Evolutionary conservation across 2,113 vertebrate genomes (phyloP), one percentile per base, ranked within the genome.

Genomic region (Passer domesticus): DNA sequence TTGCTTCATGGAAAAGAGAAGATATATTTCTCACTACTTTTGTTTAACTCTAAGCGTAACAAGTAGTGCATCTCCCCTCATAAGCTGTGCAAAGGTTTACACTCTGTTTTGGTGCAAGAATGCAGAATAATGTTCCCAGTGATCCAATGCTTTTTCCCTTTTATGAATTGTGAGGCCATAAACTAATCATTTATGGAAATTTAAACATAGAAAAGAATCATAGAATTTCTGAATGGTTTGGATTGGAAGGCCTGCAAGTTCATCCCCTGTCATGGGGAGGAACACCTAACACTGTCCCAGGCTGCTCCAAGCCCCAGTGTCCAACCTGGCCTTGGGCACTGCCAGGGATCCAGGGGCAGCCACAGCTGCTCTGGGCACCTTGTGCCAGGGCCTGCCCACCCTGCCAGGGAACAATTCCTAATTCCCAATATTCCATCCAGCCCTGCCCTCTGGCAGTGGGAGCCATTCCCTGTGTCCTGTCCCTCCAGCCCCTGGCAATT

Each of bases 391-490:
- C 59, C 58, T 84, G 2, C 39, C 27, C 69, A 64, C n/a, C 39
- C 58, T 55, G 0, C 5, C 18, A 63, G 49, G 41, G 81, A 64
- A 31, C 27, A 86, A 35, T 58, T 67, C 31, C 44, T 85, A 0
- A 58, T 58, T 59, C 44, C 43, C 43, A 25, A 21, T 0, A 17
- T 67, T 43, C 44, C n/a, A 67, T 13, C 70, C 1, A 30, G 0
- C 24, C 25, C 24, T 58, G 24, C 24, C 43, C 52, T 58, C 30
- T 43, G 52, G 16, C 62, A 25, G 0, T 50, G 62, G 15, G 4
- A 43, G 72, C 31, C 30, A 66, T 75, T 66, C 60, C 50, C 24
- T 15, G 10, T 0, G 0, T 66, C 24, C 43, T 75, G 60, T 5
- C 43, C 23, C 50, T 74, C 5, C 41, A 84, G 0, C 23, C 59